Base-by-base conservation (phyloP, 1,140 invertebrate genomes). In the Amphibalanus amphitrite region DNA sequence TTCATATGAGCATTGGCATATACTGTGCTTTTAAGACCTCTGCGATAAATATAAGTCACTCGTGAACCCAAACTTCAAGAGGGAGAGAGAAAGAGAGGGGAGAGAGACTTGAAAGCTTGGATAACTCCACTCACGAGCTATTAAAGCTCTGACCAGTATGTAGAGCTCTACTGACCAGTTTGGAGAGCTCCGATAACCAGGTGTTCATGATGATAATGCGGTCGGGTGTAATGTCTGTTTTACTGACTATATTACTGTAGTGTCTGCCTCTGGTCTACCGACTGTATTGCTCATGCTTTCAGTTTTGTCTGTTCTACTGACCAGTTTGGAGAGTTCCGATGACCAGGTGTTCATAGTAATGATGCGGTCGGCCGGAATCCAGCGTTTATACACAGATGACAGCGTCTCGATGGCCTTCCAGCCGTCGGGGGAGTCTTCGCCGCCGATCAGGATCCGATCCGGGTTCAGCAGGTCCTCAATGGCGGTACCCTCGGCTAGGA, bases 281-380 rank as follows among this genome's bases (percentile, higher is more conserved):
- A n/a, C n/a, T n/a, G n/a, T n/a, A n/a, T n/a, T n/a, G n/a, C n/a
- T n/a, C n/a, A n/a, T n/a, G n/a, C n/a, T n/a, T n/a, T n/a, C n/a
- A 15, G 33, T 38, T 6, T 38, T 15, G 33, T 4, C 4, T 38
- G 33, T 38, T 38, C 33, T 59, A 59, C 47, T 59, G 59, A 92
- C 90, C 78, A 99, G 80, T 85, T 99, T 99, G 0, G 96, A 98
- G 10, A 99, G 82, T 81, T 99, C 97, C 0, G 96, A 98, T 69
- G 95, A 98, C 97, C 97, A 99, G 0, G 96, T 98, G 77, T 99
- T 99, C 25, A 93, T 99, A 0, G 94, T 98, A 65, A 99, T 84
- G 74, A 99, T 98, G 74, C 90, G 90, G 76, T 94, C 87, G 67
- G 87, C 83, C 0, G 93, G 89, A 76, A 99, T 93, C 97, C 97